These are phyloP conservation scores for Drosophila busckii DNA, from an alignment of 1,140 invertebrate species.

Conservation along the genomic window DNA sequence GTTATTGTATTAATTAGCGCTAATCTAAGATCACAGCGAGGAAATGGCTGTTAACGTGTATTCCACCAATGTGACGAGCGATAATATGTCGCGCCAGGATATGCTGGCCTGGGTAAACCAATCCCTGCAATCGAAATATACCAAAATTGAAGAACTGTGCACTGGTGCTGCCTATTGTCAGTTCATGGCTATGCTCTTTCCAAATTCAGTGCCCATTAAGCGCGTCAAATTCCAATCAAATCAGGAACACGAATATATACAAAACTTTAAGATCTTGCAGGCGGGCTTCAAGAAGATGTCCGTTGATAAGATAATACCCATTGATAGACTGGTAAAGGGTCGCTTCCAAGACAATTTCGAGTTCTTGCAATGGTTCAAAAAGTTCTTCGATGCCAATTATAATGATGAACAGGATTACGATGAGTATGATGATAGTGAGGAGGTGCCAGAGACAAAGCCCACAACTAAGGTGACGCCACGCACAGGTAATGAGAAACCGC, in stretches of 20 bases:
- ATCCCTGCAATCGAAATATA: constrained; percentile 94
- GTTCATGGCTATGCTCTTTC: constrained; percentile 99
- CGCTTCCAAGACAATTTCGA: constrained; percentile 98
- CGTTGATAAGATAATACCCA: constrained; percentile 95
- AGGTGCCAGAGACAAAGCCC: too few species aligned
- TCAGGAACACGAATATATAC: constrained; percentile 98
- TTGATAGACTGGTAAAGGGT: constrained; percentile 92
- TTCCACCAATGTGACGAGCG: constrained; percentile 97
- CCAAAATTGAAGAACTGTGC: constrained; percentile 97
- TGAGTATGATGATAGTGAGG: too few species aligned
- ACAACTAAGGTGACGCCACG: too few species aligned
- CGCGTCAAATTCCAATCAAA: constrained; percentile 98
- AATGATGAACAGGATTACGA: too few species aligned
- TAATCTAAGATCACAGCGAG: too few species aligned
- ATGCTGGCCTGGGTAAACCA: constrained; percentile 99
- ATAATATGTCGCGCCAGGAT: constrained; percentile 98
- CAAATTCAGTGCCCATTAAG: constrained; percentile 92
- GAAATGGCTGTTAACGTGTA: constrained; percentile 97
- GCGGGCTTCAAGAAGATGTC: constrained; percentile 95
- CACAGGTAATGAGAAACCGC: too few species aligned
- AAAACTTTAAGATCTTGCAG: constrained; percentile 98
- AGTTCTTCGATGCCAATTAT: constrained; percentile 91
- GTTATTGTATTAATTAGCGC: too few species aligned
- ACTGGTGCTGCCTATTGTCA: constrained; percentile 96
- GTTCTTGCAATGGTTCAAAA: constrained; percentile 98